Evolutionary conservation across 2,113 vertebrate species (phyloP).

Genomic region (Cyanoderma ruficeps): DNA sequence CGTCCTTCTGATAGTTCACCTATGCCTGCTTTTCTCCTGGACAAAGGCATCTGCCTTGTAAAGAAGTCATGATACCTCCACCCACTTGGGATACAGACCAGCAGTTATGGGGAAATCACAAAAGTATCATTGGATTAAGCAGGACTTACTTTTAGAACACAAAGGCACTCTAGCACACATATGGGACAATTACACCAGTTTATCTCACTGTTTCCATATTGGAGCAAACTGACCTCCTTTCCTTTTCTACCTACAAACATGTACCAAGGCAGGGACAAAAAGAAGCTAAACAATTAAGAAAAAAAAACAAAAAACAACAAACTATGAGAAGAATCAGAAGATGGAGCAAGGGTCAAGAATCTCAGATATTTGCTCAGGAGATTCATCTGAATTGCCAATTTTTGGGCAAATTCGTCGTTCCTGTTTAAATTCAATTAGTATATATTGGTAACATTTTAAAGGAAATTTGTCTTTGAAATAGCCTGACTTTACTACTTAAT

Average conservation of each 20-base stretch:
- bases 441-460: not conserved
- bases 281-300: not conserved
- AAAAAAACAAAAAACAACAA: no score
- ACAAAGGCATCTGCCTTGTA: not conserved
- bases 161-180: not conserved
- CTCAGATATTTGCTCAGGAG: not conserved
- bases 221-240: not conserved
- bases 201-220: not conserved
- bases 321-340: not conserved
- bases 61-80: not conserved
- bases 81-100: not conserved
- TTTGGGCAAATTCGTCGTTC: fast-evolving
- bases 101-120: not conserved
- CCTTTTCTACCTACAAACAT: not conserved
- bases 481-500: not conserved
- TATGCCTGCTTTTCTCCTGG: not conserved
- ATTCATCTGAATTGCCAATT: not conserved
- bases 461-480: not conserved
- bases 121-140: not conserved
- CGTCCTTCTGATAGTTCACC: not conserved
- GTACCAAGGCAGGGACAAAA: not conserved
- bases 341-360: not conserved
- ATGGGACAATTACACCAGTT: not conserved
- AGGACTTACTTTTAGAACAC: not conserved
- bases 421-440: not conserved